These are phyloP conservation scores for Macaria notata DNA, from an alignment of 2,888 invertebrate genomes.

Conservation along the genomic window DNA sequence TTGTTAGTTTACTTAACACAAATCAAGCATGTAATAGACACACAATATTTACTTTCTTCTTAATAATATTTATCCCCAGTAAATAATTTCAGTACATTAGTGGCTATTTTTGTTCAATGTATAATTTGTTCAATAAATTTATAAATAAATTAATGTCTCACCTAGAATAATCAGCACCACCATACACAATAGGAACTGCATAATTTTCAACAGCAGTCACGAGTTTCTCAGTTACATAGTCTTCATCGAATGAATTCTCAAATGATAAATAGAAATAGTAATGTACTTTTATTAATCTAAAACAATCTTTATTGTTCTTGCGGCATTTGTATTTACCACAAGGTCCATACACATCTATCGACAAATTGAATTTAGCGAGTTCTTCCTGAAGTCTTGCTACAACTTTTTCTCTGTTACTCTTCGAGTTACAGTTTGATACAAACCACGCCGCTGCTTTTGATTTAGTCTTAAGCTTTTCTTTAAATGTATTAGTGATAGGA, in stretches of 20 bases:
- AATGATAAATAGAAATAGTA: conserved; percentile 64
- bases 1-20: too few species aligned
- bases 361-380: conserved; percentile 32
- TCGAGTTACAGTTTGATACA: conserved; percentile 51
- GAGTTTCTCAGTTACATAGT: conserved; percentile 66
- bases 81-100: too few species aligned
- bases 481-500: conserved; percentile 44
- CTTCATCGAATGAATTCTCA: conserved; percentile 57
- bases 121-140: too few species aligned
- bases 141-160: conserved; percentile 18
- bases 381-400: conserved; percentile 38
- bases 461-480: conserved; percentile 43
- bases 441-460: conserved; percentile 51
- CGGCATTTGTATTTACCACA: conserved; percentile 39
- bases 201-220: conserved; percentile 49
- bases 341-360: conserved; percentile 50
- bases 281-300: conserved; percentile 1
- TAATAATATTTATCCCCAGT: too few species aligned
- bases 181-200: conserved; percentile 60
- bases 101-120: too few species aligned
- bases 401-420: conserved; percentile 40
- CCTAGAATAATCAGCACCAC: conserved; percentile 65
- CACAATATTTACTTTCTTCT: too few species aligned
- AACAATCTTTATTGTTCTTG: too few species aligned
- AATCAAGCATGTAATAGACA: too few species aligned